Conservation (phyloP, 1,140 invertebrate genomes). For the Cotesia vestalis region DNA sequence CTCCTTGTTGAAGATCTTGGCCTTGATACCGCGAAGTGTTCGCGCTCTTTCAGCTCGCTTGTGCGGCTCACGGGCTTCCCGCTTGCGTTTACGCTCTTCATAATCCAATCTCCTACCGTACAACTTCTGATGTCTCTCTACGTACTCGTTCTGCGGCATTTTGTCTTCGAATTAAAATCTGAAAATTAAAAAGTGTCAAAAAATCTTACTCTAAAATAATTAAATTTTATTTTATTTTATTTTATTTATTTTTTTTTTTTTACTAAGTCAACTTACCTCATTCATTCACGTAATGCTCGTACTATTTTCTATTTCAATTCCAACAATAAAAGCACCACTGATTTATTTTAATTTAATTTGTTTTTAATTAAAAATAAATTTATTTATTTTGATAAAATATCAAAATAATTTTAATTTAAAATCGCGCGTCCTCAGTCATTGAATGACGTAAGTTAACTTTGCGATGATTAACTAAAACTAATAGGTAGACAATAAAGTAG, state of each 20-base stretch:
- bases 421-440: not conserved
- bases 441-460: slow-evolving; percentile 32
- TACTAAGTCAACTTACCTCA: slow-evolving; percentile 36
- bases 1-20: slow-evolving; percentile 97
- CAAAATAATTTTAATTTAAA: not conserved
- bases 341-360: not conserved
- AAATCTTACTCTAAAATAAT: too few relatives aligned
- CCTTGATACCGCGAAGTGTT: slow-evolving; percentile 94
- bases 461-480: not conserved
- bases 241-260: slow-evolving; percentile 3
- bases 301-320: not conserved
- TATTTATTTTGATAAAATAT: slow-evolving; percentile 5
- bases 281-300: slow-evolving; percentile 6
- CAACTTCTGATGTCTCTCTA: slow-evolving; percentile 96
- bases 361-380: not conserved
- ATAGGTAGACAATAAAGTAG: not conserved
- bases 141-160: slow-evolving; percentile 99
- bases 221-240: too few relatives aligned
- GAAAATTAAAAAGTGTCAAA: not conserved
- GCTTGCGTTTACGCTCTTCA: slow-evolving; percentile 96
- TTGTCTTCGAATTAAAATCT: slow-evolving; percentile 49
- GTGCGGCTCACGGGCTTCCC: slow-evolving; percentile 91
- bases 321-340: not conserved
- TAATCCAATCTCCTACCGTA: slow-evolving; percentile 96
- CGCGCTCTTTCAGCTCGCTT: slow-evolving; percentile 89